Evolutionary conservation across 1,140 invertebrate genomes (phyloP), one percentile per base, ranked within the genome.

Genomic region (Drosophila hydei): DNA sequence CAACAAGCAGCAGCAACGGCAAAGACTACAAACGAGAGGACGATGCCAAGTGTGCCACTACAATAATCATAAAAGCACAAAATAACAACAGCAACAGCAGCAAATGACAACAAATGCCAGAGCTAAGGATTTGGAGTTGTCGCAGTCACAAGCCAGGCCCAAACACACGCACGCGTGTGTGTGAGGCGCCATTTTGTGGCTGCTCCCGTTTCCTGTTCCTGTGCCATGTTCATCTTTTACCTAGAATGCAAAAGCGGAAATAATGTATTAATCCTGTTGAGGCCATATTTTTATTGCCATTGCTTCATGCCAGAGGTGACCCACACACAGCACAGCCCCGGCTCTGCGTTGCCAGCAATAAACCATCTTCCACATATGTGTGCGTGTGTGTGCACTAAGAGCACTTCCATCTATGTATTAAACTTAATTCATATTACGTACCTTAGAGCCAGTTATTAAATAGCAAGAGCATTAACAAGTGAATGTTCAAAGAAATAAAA

Each of bases 241-340:
- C 14, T 48, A 67, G 33, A 62, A 68, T 70, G 68, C 68, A 65
- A 59, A 75, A 72, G 61, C 77, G 84, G 78, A 89, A 85, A 77
- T 89, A 89, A 89, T 89, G 87, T 89, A 89, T 89, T 89, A 89
- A 89, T 89, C 87, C 87, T 84, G 87, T 89, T 81, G 85, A 89
- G 87, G 85, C 87, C 87, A 89, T 89, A 89, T 89, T 89, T 89
- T 89, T 89, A 85, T 89, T 89, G 78, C 75, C 69, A 75, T 89
- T 79, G 77, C 75, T 59, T 62, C 61, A 38, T 71, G 52, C 50
- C 55, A 58, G 18, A 18, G n/a, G 3, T 21, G 11, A 33, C 27
- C 16, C 11, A 33, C 30, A 30, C 27, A 30, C 8, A 27, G 9
- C 8, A 33, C 9, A 14, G 33, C 33, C 45, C 21, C 23, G 14